Conservation (phyloP, 2,797 vertebrate genomes). For the Karalla daura region DNA sequence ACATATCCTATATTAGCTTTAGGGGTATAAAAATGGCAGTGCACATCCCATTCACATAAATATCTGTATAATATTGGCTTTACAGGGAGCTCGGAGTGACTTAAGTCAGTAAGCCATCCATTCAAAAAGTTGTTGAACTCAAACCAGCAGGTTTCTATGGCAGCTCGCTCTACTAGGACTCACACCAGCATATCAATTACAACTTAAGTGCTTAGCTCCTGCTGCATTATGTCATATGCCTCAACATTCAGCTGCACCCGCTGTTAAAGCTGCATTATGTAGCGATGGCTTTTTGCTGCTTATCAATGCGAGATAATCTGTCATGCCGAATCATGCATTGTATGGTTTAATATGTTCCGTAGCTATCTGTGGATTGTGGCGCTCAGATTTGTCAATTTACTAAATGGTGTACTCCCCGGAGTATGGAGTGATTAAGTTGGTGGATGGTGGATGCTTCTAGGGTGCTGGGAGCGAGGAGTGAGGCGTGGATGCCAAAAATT, state of each 20-base stretch:
- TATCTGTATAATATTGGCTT: slow-evolving; percentile 24
- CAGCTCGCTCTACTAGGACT: slow-evolving; percentile 8
- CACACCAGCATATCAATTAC: slow-evolving; percentile 6
- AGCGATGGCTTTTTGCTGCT: background rate
- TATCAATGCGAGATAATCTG: background rate
- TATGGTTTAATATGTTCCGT: background rate
- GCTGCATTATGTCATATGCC: slow-evolving; percentile 9
- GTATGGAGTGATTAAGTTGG: slow-evolving; percentile 6
- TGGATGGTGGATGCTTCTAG: background rate
- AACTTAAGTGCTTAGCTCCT: slow-evolving; percentile 3
- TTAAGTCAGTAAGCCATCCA: slow-evolving; percentile 15
- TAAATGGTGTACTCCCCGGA: background rate
- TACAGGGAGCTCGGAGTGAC: slow-evolving; percentile 3
- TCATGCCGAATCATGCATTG: background rate
- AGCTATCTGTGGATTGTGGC: background rate
- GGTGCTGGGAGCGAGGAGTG: background rate
- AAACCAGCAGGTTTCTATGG: slow-evolving; percentile 9
- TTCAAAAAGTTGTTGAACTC: background rate
- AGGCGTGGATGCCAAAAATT: slow-evolving; percentile 11
- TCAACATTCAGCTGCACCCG: slow-evolving; percentile 5
- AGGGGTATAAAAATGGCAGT: slow-evolving; percentile 15
- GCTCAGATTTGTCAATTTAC: background rate
- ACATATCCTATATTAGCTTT: slow-evolving; percentile 16
- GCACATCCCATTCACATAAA: slow-evolving; percentile 12
- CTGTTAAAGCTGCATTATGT: too few species aligned